phyloP scores from a whole-genome alignment of 2,888 invertebrate species.

The Dynastes tityus region DNA sequence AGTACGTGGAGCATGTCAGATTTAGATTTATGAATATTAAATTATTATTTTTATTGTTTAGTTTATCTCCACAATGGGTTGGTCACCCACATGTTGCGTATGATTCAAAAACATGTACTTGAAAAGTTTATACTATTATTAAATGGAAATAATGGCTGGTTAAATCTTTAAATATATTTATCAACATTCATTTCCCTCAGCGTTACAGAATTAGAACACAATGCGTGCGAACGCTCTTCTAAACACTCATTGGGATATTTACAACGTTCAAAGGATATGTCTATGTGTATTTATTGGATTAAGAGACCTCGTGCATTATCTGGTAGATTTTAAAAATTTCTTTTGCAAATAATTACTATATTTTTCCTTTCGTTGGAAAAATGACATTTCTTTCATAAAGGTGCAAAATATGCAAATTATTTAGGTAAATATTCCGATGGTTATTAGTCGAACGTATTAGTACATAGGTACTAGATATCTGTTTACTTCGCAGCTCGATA shows the following conservation, averaged over 20 bases:
- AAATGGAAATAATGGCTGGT: too few relatives aligned
- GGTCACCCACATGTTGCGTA: not conserved
- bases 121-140: too few relatives aligned
- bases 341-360: constrained; percentile 11
- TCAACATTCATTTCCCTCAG: too few relatives aligned
- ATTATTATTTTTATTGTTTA: not conserved
- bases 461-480: not conserved
- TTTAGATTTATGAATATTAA: too few relatives aligned
- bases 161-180: too few relatives aligned
- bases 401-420: constrained; percentile 20
- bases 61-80: not conserved
- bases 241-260: too few relatives aligned
- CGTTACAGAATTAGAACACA: too few relatives aligned
- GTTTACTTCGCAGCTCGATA: too few relatives aligned
- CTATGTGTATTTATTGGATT: constrained; percentile 22
- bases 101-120: too few relatives aligned
- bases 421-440: constrained; percentile 8
- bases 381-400: not conserved
- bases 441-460: constrained; percentile 14
- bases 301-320: constrained; percentile 18
- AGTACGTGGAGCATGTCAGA: too few relatives aligned
- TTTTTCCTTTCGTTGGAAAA: not conserved
- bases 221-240: too few relatives aligned
- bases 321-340: constrained; percentile 9
- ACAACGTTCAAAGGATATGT: too few relatives aligned